Evolutionary conservation across 2,797 vertebrate species (phyloP).

Genomic region (Sebastes cheni): DNA sequence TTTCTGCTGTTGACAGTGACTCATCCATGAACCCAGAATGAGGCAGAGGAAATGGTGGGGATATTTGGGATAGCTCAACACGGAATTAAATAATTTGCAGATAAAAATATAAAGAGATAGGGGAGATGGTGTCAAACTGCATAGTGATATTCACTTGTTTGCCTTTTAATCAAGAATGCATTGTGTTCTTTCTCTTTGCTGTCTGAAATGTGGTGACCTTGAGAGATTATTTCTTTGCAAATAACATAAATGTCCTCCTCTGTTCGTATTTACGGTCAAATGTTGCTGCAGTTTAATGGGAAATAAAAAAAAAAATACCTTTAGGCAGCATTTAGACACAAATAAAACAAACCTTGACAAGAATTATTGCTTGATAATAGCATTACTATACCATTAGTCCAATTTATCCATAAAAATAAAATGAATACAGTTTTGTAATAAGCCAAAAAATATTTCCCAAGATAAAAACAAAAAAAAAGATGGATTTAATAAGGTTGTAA

Average conservation of each 20-base stretch:
- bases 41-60: neutral
- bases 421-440: neutral
- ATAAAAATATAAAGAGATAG: neutral
- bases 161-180: neutral
- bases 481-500: neutral
- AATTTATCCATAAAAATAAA: neutral
- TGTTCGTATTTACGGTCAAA: neutral
- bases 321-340: neutral
- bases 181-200: neutral
- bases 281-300: neutral
- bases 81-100: neutral
- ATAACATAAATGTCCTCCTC: neutral
- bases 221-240: neutral
- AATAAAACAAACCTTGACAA: neutral
- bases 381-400: neutral
- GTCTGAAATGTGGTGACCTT: neutral
- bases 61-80: neutral
- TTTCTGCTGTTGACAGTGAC: slow-evolving; percentile 17
- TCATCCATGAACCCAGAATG: neutral
- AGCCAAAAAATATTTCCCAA: neutral
- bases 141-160: neutral
- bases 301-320: neutral
- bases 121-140: neutral
- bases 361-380: neutral
- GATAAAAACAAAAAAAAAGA: neutral